Evolutionary conservation across 2,797 vertebrate species (phyloP).

Genomic region (Chiroxiphia lanceolata): DNA sequence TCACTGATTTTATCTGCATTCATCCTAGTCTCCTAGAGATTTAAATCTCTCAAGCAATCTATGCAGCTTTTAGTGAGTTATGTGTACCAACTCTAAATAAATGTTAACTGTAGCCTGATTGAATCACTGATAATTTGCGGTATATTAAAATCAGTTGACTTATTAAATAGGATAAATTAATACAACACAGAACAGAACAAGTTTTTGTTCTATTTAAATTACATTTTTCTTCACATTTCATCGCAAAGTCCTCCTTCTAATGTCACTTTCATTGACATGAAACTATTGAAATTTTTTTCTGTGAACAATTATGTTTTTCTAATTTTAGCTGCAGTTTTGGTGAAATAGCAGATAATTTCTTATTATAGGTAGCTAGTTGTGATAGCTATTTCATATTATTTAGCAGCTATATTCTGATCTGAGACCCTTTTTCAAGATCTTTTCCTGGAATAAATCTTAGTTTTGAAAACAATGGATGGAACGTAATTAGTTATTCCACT

Average conservation of each 20-base stretch:
- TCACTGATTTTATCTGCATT: neutral
- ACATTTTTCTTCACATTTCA: neutral
- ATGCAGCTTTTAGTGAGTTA: neutral
- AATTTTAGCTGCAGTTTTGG: neutral
- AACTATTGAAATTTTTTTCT: neutral
- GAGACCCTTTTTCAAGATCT: neutral
- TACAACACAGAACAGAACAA: neutral
- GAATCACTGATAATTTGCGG: neutral
- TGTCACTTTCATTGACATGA: neutral
- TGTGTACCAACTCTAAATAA: neutral
- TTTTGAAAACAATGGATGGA: neutral
- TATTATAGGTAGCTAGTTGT: neutral
- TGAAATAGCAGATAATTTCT: neutral
- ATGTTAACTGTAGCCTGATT: neutral
- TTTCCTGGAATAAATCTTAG: neutral
- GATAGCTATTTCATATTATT: neutral
- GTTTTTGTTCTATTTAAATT: neutral
- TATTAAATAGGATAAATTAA: neutral
- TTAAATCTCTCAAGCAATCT: neutral
- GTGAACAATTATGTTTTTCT: neutral
- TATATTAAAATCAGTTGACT: neutral
- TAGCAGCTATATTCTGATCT: neutral
- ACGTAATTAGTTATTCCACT: neutral
- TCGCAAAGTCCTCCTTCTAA: neutral
- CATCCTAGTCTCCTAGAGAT: neutral